Percentiles rank a stretch among this genome's conserved stretches.
These are phyloP conservation scores for Phyto melanocephala DNA, from an alignment of 2,888 invertebrate genomes.

Conservation along the genomic window DNA sequence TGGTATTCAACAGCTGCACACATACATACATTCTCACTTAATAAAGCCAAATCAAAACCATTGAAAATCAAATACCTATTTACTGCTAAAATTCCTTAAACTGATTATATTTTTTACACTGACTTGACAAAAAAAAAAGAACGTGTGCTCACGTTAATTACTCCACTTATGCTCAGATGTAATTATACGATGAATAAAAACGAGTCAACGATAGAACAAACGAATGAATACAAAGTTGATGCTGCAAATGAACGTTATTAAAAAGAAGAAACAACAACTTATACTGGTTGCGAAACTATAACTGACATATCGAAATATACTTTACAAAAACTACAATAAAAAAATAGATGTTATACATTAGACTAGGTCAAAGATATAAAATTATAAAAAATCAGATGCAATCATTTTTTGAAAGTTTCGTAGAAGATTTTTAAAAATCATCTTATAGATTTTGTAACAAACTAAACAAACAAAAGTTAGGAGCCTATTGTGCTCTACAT, in stretches of 20 bases:
- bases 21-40: too few species aligned
- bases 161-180: constrained; percentile 10
- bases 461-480: too few species aligned
- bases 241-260: background rate
- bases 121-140: constrained; percentile 18
- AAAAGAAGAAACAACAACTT: background rate
- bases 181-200: constrained; percentile 18
- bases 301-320: background rate
- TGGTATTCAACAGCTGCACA: background rate
- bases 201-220: background rate
- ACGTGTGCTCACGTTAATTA: constrained; percentile 58
- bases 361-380: too few species aligned
- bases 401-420: too few species aligned
- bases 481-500: too few species aligned
- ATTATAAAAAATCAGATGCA: too few species aligned
- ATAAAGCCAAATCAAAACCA: background rate
- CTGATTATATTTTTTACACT: background rate
- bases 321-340: background rate
- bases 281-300: background rate
- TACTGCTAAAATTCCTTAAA: constrained; percentile 38
- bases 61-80: constrained; percentile 32
- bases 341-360: too few species aligned
- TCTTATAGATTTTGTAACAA: too few species aligned
- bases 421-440: too few species aligned
- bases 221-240: background rate